A percentile compares a stretch with the other conserved stretches of the same genome.
These are phyloP conservation scores for Phthorimaea operculella DNA, from an alignment of 1,140 invertebrate genomes.

Conservation along the genomic window DNA sequence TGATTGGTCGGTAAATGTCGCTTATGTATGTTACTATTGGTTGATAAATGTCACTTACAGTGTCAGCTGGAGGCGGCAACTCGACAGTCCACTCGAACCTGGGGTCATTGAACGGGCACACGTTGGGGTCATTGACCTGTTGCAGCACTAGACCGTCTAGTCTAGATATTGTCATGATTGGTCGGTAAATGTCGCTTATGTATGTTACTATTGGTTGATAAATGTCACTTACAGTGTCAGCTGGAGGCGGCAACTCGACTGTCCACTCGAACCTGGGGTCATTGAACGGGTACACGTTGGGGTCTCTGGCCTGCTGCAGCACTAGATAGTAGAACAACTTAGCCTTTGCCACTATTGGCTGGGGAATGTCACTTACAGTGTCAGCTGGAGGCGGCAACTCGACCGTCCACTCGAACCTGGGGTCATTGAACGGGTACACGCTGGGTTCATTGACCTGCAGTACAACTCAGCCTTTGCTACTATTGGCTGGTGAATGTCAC, in stretches of 20 bases:
- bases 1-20: constrained; percentile 55
- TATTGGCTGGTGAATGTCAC: too few relatives aligned
- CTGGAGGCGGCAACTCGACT: constrained; percentile 57
- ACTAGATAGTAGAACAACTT: constrained; percentile 71
- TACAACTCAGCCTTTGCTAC: too few relatives aligned
- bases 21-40: constrained; percentile 69
- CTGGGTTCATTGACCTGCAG: constrained; percentile 47
- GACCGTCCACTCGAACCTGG: too few relatives aligned
- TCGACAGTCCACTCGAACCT: constrained; percentile 70
- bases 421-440: too few relatives aligned
- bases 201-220: too few relatives aligned
- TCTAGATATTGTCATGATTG: constrained; percentile 58
- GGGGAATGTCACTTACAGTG: too few relatives aligned
- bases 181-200: constrained; percentile 62
- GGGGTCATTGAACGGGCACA: constrained; percentile 39
- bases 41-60: constrained; percentile 45
- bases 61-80: constrained; percentile 37
- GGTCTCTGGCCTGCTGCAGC: constrained; percentile 58
- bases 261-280: constrained; percentile 68
- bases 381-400: too few relatives aligned
- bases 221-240: too few relatives aligned
- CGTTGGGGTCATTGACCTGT: constrained; percentile 38
- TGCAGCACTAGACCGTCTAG: too few relatives aligned
- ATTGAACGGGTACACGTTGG: constrained; percentile 33
- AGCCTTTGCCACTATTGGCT: too few relatives aligned